Base-by-base conservation (phyloP, 1,140 invertebrate species). In the Bombus superbus region DNA sequence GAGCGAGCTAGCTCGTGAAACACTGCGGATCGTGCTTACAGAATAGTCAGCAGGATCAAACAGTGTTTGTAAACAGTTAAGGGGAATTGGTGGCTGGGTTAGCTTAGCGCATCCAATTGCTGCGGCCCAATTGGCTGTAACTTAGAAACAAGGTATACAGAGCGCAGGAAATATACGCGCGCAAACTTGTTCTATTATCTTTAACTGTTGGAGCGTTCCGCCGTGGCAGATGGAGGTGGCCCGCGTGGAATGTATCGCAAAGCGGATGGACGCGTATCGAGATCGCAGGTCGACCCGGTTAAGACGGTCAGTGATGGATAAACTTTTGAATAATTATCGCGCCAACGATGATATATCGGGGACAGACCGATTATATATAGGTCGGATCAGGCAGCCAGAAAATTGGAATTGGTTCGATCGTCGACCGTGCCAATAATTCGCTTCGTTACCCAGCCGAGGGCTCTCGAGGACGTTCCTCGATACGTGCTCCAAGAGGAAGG, bases 281-380 rank as follows among this genome's bases (percentile, higher is more conserved):
- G 44, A 68, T 42, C 75, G 28, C 22, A 38, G 13, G 28, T 44
- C 35, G 35, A 40, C 44, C 44, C 47, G 32, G 28, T 44, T 80
- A 44, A 57, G n/a, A 62, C 13, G 59, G 47, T 25, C 74, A 64
- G 66, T 59, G 59, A 89, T 87, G 84, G 89, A 82, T 91, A 92
- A 94, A 92, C 89, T 94, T 91, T 92, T 92, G 93, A 93, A 94
- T 95, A 95, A 94, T 95, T 95, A 93, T 92, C 87, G 88, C 62
- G 32, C 59, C 57, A 59, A 35, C 22, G 81, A 86, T 89, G 85
- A 92, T 92, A 93, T 92, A 94, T 93, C 82, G 90, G 77, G 59
- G 82, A 81, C 79, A 80, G 81, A 62, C 68, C 44, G 85, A 83
- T 91, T 89, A 90, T 91, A 91, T 91, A 92, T 88, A 78, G 87